Conservation (phyloP, 2,888 invertebrate species). For the Erynnis tages region DNA sequence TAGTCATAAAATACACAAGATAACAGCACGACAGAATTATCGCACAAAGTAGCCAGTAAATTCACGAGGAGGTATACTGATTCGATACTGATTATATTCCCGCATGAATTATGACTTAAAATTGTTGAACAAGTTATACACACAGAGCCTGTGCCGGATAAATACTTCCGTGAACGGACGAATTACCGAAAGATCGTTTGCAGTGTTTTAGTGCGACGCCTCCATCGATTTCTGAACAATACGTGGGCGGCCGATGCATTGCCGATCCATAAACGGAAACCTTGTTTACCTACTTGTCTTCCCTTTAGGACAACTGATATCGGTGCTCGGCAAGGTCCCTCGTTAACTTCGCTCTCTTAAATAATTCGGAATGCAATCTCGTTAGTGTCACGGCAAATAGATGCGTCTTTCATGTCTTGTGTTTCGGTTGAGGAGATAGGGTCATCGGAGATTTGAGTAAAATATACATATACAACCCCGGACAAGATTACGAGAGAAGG, state of each 20-base stretch:
- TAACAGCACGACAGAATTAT: constrained; percentile 21
- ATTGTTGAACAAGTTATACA: constrained; percentile 45
- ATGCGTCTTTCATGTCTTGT: too few relatives aligned
- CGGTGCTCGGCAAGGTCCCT: constrained; percentile 57
- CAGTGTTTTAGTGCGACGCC: constrained; percentile 68
- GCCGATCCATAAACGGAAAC: constrained; percentile 67
- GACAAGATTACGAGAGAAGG: too few relatives aligned
- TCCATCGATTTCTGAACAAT: constrained; percentile 60
- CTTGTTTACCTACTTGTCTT: constrained; percentile 73
- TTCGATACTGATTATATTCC: constrained; percentile 33
- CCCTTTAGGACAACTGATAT: constrained; percentile 67
- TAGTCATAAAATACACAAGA: constrained; percentile 26
- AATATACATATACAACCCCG: too few relatives aligned
- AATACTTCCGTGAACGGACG: constrained; percentile 70
- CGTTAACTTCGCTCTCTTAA: constrained; percentile 55
- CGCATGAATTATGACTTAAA: constrained; percentile 44
- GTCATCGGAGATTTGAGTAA: too few relatives aligned
- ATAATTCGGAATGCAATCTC: constrained; percentile 51
- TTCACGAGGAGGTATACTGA: constrained; percentile 18
- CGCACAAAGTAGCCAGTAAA: constrained; percentile 12
- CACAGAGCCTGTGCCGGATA: constrained; percentile 43
- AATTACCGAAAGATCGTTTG: constrained; percentile 67
- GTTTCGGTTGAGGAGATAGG: too few relatives aligned
- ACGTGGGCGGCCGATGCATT: constrained; percentile 77
- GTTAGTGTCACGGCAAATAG: constrained; percentile 24